phyloP scores from a whole-genome alignment of 2,888 invertebrate genomes.

The Tiliacea aurago region DNA sequence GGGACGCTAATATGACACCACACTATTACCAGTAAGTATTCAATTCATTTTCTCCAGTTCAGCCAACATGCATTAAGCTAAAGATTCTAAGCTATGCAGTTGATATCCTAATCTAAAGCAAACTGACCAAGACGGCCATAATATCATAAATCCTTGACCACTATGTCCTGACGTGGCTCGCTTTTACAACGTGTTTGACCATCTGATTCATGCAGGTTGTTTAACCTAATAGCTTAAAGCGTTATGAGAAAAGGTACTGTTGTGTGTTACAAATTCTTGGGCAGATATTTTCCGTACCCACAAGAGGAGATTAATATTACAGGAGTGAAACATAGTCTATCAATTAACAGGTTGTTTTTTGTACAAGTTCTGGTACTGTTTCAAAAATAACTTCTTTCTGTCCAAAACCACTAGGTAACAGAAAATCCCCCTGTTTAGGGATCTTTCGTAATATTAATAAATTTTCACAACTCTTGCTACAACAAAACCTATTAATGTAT shows the following conservation, averaged over 20 bases:
- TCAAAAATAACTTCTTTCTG: background rate
- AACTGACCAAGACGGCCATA: conserved; percentile 44
- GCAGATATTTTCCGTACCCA: conserved; percentile 22
- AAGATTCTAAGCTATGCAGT: conserved; percentile 5
- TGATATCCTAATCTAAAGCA: conserved; percentile 47
- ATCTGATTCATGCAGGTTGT: conserved; percentile 67
- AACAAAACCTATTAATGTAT: conserved; percentile 8
- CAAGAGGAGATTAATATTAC: background rate
- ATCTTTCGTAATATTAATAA: background rate
- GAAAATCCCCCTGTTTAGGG: background rate
- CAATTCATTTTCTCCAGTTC: background rate
- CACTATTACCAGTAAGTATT: background rate
- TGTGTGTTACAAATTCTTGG: conserved; percentile 43
- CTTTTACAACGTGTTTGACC: conserved; percentile 47
- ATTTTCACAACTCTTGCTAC: conserved; percentile 2
- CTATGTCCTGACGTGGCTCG: conserved; percentile 50
- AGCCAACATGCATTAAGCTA: background rate
- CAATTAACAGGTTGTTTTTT: background rate
- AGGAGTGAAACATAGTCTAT: background rate
- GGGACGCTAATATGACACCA: background rate
- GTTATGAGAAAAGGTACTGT: no score
- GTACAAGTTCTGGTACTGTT: background rate
- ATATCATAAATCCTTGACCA: conserved; percentile 59
- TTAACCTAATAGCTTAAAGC: conserved; percentile 26
- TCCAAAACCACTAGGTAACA: background rate